Evolutionary conservation across 2,797 vertebrate species (phyloP).

Genomic region (Erethizon dorsatum): DNA sequence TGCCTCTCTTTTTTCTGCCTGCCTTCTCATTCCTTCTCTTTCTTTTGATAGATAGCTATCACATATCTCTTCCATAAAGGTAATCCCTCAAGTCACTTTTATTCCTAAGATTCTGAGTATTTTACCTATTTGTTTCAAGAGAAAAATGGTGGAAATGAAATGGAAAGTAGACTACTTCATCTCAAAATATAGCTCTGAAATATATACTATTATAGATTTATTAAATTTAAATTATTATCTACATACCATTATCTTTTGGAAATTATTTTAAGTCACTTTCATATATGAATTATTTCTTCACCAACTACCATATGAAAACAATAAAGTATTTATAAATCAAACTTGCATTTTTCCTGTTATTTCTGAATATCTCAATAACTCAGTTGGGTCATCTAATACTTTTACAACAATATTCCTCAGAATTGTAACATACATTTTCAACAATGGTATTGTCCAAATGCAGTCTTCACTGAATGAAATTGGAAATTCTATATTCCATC

Average conservation of each 20-base stretch:
- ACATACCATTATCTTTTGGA: background rate
- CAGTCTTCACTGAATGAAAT: background rate
- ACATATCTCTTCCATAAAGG: background rate
- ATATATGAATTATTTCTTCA: background rate
- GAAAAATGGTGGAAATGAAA: background rate
- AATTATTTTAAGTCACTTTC: background rate
- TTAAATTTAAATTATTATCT: background rate
- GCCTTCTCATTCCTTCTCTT: background rate
- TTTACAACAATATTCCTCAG: background rate
- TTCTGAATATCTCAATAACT: background rate
- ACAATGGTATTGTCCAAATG: background rate
- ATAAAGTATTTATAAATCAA: background rate
- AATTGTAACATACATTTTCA: slow-evolving; percentile 11
- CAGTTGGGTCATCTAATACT: background rate
- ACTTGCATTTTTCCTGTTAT: background rate
- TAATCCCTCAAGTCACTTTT: background rate
- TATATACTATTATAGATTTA: background rate
- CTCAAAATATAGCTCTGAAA: background rate
- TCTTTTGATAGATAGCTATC: background rate
- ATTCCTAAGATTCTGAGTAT: background rate
- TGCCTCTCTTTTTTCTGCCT: background rate
- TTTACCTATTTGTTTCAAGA: background rate
- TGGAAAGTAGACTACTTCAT: background rate
- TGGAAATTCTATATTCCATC: background rate
- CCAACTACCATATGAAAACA: background rate